Evolutionary conservation across 2,113 vertebrate genomes (phyloP).

Genomic region (Manacus vitellinus): DNA sequence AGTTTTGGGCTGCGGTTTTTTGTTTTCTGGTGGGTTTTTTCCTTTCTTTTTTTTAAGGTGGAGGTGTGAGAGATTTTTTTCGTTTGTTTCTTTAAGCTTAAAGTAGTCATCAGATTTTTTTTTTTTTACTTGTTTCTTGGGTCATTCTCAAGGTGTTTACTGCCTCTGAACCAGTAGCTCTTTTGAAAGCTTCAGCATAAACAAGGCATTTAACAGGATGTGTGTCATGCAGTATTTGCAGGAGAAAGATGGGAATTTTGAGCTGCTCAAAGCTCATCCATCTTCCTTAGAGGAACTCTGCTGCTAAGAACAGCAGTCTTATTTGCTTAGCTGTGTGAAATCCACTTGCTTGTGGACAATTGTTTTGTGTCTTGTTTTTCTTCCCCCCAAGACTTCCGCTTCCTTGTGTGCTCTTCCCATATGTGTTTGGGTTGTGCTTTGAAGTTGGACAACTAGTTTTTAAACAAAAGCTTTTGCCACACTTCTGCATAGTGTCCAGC

Average conservation of each 20-base stretch:
- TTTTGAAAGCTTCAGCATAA: neutral
- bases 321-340: neutral
- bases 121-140: neutral
- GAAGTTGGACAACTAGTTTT: neutral
- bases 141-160: neutral
- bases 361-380: neutral
- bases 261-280: neutral
- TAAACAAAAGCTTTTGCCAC: conserved; percentile 23
- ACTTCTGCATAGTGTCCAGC: conserved; percentile 2
- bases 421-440: conserved; percentile 18
- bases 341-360: neutral
- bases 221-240: neutral
- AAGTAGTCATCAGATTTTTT: neutral
- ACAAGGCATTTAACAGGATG: neutral
- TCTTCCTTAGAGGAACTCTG: neutral
- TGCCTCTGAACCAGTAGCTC: neutral
- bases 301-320: neutral
- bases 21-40: neutral
- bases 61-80: neutral
- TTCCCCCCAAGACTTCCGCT: neutral
- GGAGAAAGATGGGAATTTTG: neutral
- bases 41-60: neutral
- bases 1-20: neutral
- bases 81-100: neutral
- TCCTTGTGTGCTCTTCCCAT: neutral